Percentiles rank a stretch among this genome's conserved stretches.
phyloP scores from a whole-genome alignment of 2,113 vertebrate species.

The Monopterus albus region DNA sequence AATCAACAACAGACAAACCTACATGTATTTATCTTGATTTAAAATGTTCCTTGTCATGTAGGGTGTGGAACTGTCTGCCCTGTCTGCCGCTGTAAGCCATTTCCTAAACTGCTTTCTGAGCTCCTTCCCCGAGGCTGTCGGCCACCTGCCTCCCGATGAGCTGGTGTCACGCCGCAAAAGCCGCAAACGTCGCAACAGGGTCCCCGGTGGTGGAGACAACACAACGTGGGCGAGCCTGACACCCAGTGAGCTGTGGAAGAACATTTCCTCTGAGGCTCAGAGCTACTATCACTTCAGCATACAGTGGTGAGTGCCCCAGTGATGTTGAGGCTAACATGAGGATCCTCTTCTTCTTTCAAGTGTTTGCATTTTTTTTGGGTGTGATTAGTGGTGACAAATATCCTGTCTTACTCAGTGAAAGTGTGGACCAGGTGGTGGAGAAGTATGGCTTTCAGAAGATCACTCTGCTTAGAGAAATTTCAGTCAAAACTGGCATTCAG shows the following conservation, averaged over 20 bases:
- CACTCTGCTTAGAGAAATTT: conserved; percentile 95
- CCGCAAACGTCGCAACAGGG: conserved; percentile 91
- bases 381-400: neutral
- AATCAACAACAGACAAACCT: neutral
- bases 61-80: conserved; percentile 95
- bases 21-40: neutral
- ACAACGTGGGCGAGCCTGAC: conserved; percentile 95
- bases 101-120: conserved; percentile 98
- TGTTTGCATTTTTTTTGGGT: neutral
- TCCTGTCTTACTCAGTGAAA: conserved; percentile 85
- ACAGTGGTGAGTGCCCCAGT: conserved; percentile 85
- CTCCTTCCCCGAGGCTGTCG: conserved; percentile 94
- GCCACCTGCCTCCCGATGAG: conserved; percentile 94
- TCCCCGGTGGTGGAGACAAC: conserved; percentile 91
- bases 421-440: conserved; percentile 94
- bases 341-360: neutral
- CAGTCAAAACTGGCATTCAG: conserved; percentile 95
- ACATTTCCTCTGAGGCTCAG: conserved; percentile 90
- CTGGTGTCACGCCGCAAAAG: conserved; percentile 95
- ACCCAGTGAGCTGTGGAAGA: conserved; percentile 95
- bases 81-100: conserved; percentile 97
- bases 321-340: neutral
- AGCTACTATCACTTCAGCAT: conserved; percentile 92
- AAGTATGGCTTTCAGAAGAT: conserved; percentile 93
- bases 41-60: conserved; percentile 38